phyloP scores from a whole-genome alignment of 1,140 invertebrate genomes.

The Macrosteles quadrilineatus region DNA sequence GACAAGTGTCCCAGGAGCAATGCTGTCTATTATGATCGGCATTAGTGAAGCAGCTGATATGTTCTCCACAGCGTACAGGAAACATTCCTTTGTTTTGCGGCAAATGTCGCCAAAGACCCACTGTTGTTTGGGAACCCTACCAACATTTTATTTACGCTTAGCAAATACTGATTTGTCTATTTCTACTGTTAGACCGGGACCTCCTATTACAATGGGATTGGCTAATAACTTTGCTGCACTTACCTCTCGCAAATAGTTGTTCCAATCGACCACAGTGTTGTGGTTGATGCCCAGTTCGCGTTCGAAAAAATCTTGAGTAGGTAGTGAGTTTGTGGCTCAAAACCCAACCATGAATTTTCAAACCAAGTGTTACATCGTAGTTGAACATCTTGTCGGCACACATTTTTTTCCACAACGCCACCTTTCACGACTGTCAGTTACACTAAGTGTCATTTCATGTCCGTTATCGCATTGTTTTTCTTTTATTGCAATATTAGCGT shows the following conservation, averaged over 20 bases:
- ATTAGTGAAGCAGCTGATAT: slow-evolving; percentile 11
- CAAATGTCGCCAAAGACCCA: not conserved
- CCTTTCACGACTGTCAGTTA: not conserved
- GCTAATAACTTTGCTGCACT: not conserved
- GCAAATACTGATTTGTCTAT: not conserved
- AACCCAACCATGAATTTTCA: not conserved
- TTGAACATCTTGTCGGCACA: no score
- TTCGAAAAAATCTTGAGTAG: not conserved
- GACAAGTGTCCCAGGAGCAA: not conserved
- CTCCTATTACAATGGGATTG: not conserved
- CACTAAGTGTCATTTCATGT: slow-evolving; percentile 12
- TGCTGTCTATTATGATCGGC: not conserved
- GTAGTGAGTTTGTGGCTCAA: not conserved
- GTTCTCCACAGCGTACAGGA: not conserved
- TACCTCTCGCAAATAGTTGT: not conserved
- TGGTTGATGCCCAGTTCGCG: not conserved
- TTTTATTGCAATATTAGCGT: not conserved
- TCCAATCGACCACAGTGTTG: not conserved
- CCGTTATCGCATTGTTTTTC: slow-evolving; percentile 13
- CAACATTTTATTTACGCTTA: slow-evolving; percentile 1
- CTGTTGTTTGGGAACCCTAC: not conserved
- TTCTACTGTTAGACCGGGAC: slow-evolving; percentile 8
- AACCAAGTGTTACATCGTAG: not conserved
- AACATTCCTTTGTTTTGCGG: not conserved
- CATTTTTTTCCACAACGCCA: no score